Percentiles rank a stretch among this genome's conserved stretches.
phyloP scores from a whole-genome alignment of 2,888 invertebrate species.

The Brenthis daphne region DNA sequence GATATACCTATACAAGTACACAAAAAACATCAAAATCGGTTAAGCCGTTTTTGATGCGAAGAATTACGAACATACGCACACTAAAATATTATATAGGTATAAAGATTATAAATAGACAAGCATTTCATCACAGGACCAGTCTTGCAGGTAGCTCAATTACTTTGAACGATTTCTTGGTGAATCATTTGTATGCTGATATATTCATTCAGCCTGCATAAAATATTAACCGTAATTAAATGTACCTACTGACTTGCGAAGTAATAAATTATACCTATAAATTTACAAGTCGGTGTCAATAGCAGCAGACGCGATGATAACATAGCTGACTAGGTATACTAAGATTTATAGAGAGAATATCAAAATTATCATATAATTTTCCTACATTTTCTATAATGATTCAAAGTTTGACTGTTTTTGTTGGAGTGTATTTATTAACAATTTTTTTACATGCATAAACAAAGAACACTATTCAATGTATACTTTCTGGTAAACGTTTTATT shows the following conservation, averaged over 20 bases:
- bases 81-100: no score
- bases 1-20: no score
- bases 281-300: constrained; percentile 12
- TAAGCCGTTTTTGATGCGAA: no score
- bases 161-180: not conserved
- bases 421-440: no score
- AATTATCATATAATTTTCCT: not conserved
- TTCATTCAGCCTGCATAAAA: constrained; percentile 13
- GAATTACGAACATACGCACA: no score
- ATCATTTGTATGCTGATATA: constrained; percentile 14
- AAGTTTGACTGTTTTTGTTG: no score
- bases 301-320: constrained; percentile 5
- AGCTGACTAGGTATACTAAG: not conserved
- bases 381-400: no score
- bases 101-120: not conserved
- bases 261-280: constrained; percentile 7
- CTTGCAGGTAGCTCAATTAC: not conserved
- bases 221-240: constrained; percentile 6
- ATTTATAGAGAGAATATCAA: not conserved
- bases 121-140: not conserved
- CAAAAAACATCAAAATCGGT: no score
- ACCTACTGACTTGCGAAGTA: constrained; percentile 1
- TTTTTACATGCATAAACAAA: no score
- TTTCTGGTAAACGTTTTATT: no score
- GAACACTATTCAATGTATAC: no score